These are phyloP conservation scores for Triops longicaudatus DNA, from an alignment of 1,140 invertebrate species.

Conservation along the genomic window DNA sequence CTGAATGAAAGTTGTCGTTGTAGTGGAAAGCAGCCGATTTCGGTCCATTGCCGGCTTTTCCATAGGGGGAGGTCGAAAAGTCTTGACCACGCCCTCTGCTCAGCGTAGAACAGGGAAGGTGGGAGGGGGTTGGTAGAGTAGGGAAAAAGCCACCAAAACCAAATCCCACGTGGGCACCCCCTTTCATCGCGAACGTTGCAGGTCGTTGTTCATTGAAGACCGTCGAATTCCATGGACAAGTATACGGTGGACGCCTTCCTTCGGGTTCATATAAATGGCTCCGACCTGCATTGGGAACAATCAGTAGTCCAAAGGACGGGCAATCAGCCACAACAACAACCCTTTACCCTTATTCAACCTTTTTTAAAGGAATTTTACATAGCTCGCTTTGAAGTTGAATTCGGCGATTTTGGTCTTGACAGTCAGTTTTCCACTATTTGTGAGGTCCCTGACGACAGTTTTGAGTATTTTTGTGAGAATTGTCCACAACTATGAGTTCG, in stretches of 20 bases:
- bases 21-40: no score
- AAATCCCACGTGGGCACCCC: background rate
- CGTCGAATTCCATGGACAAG: constrained; percentile 14
- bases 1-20: background rate
- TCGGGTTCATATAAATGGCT: constrained; percentile 15
- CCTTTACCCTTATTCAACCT: background rate
- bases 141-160: background rate
- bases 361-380: background rate
- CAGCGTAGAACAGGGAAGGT: background rate
- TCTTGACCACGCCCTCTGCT: background rate
- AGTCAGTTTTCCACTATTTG: background rate
- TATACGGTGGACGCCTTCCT: constrained; percentile 10
- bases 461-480: no score
- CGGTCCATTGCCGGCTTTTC: no score
- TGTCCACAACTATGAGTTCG: background rate
- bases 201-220: constrained; percentile 15
- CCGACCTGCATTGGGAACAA: constrained; percentile 5
- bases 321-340: constrained; percentile 6
- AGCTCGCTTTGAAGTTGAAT: background rate
- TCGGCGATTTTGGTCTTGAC: background rate
- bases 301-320: constrained; percentile 5
- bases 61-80: no score
- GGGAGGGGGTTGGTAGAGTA: background rate
- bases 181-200: background rate
- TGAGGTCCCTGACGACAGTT: no score